These are phyloP conservation scores for Acyrthosiphon pisum DNA, from an alignment of 1,140 invertebrate species.

Conservation along the genomic window DNA sequence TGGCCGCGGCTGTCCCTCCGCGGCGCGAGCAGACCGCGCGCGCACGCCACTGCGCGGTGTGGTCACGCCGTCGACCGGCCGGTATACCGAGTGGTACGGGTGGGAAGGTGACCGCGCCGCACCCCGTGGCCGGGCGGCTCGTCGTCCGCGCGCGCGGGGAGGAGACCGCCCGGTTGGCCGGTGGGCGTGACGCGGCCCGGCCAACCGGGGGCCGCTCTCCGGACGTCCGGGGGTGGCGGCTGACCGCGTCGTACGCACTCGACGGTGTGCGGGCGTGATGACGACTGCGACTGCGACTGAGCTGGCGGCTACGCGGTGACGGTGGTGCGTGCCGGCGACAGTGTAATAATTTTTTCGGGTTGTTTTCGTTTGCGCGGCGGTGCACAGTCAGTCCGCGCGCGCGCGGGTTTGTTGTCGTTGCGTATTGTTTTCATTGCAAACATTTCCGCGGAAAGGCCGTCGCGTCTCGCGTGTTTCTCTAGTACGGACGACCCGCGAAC, in stretches of 20 bases:
- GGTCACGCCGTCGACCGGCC: neutral
- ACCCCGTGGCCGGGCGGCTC: neutral
- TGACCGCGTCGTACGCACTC: neutral
- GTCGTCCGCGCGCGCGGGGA: neutral
- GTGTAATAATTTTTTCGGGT: slow-evolving; percentile 44
- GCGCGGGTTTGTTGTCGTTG: slow-evolving; percentile 49
- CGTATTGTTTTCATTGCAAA: slow-evolving; percentile 55
- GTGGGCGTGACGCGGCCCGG: neutral
- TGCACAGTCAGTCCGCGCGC: slow-evolving; percentile 23
- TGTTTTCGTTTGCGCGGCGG: slow-evolving; percentile 38
- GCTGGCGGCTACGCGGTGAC: neutral
- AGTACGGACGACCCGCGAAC: neutral
- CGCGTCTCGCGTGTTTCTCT: slow-evolving; percentile 16
- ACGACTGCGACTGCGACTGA: slow-evolving; percentile 1
- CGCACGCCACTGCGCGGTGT: neutral
- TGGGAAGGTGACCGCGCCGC: neutral
- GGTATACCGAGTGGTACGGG: neutral
- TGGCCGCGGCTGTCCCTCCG: neutral
- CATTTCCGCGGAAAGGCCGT: slow-evolving; percentile 38
- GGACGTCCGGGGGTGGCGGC: slow-evolving; percentile 34
- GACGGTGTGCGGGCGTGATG: slow-evolving; percentile 31
- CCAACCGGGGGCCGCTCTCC: neutral
- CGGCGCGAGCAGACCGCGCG: neutral
- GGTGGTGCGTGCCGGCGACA: slow-evolving; percentile 31
- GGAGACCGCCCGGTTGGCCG: neutral